These are phyloP conservation scores for Prorops nasuta DNA, from an alignment of 1,140 invertebrate genomes.

Conservation along the genomic window DNA sequence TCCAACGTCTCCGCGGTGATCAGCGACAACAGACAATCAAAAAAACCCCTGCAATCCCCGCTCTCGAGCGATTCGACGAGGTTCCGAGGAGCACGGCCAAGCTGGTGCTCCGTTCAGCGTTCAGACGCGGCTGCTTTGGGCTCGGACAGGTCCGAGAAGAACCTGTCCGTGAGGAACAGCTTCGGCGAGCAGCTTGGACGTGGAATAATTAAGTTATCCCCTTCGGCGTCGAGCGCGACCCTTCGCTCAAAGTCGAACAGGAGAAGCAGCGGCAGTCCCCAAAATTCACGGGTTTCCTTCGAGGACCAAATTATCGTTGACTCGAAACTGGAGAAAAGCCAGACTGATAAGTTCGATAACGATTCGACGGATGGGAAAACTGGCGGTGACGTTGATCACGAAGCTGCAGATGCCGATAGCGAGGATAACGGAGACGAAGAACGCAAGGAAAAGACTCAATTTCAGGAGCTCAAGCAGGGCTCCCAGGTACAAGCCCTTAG, in stretches of 20 bases:
- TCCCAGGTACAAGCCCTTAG: conserved; percentile 34
- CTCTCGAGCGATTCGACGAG: background rate
- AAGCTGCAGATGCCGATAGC: conserved; percentile 1
- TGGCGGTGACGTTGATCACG: too few species aligned
- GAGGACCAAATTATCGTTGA: conserved; percentile 17
- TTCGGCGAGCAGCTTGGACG: too few species aligned
- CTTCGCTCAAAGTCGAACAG: conserved; percentile 14
- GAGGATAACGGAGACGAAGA: conserved; percentile 9
- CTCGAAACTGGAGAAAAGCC: too few species aligned
- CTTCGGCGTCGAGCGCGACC: conserved; percentile 18
- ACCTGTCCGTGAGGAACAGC: too few species aligned
- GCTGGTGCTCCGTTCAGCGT: too few species aligned
- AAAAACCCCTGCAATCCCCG: background rate
- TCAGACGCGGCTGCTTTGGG: too few species aligned
- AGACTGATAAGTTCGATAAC: too few species aligned
- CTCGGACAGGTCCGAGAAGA: too few species aligned
- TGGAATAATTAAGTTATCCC: too few species aligned
- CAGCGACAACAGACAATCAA: background rate
- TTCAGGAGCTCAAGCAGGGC: conserved; percentile 11
- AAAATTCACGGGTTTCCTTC: conserved; percentile 21
- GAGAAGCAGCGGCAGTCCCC: conserved; percentile 7
- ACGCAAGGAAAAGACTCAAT: background rate
- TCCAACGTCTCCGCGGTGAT: background rate
- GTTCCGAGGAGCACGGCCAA: too few species aligned
- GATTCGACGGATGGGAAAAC: too few species aligned